Evolutionary conservation across 2,113 vertebrate species (phyloP), one percentile per base, ranked within the genome.

Genomic region (Nibea albiflora): DNA sequence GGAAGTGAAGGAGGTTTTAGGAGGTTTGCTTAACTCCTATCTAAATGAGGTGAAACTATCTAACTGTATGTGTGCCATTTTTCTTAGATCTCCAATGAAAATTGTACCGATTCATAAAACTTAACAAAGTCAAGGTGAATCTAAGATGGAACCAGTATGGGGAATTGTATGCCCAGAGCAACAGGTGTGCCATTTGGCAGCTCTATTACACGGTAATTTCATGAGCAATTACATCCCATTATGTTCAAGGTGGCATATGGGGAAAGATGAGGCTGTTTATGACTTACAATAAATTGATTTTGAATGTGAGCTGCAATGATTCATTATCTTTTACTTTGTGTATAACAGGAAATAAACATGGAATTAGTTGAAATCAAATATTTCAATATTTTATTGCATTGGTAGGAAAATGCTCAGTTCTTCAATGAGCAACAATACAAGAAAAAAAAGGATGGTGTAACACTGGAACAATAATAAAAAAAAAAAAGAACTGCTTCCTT

Each of bases 331-430:
- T 20, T 9, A 24, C 31, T 12, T 11, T 65, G 2, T 14, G 67
- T 5, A 73, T 65, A 85, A 76, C 4, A 76, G 14, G 11, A 82
- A 62, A 83, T 19, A 79, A 58, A 60, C 26, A 62, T 22, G 3
- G 4, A 15, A 5, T 85, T 47, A 62, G 63, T 84, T 87, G 54
- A 92, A 92, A 89, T 89, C 82, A 93, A 89, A 92, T 86, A 85
- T 84, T 86, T 90, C 50, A 49, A 63, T 69, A 83, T 92, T 95
- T 95, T 95, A 95, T 95, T 95, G 94, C 94, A 93, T 95, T 90
- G 76, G 89, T 95, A 91, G 87, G 93, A 94, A 95, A 95, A 93
- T 91, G 89, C 89, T 94, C 89, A 91, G 75, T 87, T 74, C 60
- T 88, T 63, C 28, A 22, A 91, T 93, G 92, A 94, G 90, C 80